A percentile compares a stretch with the other conserved stretches of the same genome.
Conservation (phyloP, 2,797 vertebrate species). For the Poecilia picta region DNA sequence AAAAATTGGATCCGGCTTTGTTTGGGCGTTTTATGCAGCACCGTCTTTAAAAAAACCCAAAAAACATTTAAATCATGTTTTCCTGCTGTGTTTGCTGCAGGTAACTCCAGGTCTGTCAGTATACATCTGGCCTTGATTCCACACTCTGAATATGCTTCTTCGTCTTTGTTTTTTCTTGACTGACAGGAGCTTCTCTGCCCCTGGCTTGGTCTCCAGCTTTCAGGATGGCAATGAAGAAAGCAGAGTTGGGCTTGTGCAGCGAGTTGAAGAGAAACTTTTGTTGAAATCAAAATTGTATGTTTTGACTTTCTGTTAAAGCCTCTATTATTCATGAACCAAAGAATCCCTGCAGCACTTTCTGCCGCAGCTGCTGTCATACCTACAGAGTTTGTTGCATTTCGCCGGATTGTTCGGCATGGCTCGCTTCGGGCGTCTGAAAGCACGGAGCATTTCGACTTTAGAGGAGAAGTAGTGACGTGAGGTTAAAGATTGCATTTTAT, state of each 20-base stretch:
- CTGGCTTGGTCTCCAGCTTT: neutral
- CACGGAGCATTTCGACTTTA: neutral
- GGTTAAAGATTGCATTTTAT: neutral
- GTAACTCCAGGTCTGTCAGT: neutral
- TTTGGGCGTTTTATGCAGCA: neutral
- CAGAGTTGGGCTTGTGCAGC: neutral
- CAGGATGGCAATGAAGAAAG: neutral
- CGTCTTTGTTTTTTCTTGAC: neutral
- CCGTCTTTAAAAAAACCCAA: neutral
- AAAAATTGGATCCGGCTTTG: neutral
- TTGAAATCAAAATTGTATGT: neutral
- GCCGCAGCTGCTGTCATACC: neutral
- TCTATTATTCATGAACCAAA: constrained; percentile 12
- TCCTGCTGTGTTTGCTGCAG: neutral
- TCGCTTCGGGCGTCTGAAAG: neutral
- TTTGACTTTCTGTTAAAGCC: constrained; percentile 7
- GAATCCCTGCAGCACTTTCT: constrained; percentile 13
- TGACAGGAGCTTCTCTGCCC: constrained; percentile 8
- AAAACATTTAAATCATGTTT: neutral
- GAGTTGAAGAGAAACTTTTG: constrained; percentile 7
- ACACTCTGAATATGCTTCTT: neutral
- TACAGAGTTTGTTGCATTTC: neutral
- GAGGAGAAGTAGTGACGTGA: neutral
- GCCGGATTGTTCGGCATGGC: neutral
- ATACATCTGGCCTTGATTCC: neutral